Evolutionary conservation across 2,888 invertebrate genomes (phyloP).

Genomic region (Drosophila lutescens): DNA sequence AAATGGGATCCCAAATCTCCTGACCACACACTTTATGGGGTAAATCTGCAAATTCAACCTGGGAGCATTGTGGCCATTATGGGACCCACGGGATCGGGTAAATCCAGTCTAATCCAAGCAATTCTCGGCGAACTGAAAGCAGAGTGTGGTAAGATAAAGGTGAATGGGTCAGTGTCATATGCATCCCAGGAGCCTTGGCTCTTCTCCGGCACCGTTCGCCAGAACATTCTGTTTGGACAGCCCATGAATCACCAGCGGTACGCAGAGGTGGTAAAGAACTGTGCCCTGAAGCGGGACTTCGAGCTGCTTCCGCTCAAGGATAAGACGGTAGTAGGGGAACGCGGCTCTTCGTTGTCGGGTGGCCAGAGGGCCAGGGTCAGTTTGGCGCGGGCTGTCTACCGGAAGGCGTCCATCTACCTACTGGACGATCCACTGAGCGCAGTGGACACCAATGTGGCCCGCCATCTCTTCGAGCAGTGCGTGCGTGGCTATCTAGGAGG

Average conservation of each 20-base stretch:
- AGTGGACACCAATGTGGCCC: conserved; percentile 96
- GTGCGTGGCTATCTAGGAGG: conserved; percentile 85
- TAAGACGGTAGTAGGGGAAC: conserved; percentile 89
- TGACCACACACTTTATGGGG: conserved; percentile 88
- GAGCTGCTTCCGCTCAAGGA: conserved; percentile 87
- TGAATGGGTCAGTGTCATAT: conserved; percentile 88
- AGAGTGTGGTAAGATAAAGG: conserved; percentile 85
- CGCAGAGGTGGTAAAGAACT: conserved; percentile 85
- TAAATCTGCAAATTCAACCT: conserved; percentile 88
- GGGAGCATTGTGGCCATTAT: conserved; percentile 89
- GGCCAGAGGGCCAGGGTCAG: conserved; percentile 95
- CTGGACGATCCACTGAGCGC: conserved; percentile 96
- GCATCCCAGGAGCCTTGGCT: conserved; percentile 94
- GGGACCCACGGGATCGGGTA: conserved; percentile 90
- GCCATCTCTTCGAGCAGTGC: conserved; percentile 91
- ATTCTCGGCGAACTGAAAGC: conserved; percentile 86
- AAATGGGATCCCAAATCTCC: conserved; percentile 88
- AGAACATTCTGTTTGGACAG: conserved; percentile 88
- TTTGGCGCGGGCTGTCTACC: conserved; percentile 93
- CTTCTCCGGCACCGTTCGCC: conserved; percentile 88
- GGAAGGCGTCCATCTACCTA: conserved; percentile 94
- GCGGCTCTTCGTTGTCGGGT: conserved; percentile 94
- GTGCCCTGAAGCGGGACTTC: conserved; percentile 86
- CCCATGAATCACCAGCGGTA: conserved; percentile 87
- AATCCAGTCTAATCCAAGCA: conserved; percentile 86